phyloP scores from a whole-genome alignment of 2,888 invertebrate genomes.

The Idaea aversata region DNA sequence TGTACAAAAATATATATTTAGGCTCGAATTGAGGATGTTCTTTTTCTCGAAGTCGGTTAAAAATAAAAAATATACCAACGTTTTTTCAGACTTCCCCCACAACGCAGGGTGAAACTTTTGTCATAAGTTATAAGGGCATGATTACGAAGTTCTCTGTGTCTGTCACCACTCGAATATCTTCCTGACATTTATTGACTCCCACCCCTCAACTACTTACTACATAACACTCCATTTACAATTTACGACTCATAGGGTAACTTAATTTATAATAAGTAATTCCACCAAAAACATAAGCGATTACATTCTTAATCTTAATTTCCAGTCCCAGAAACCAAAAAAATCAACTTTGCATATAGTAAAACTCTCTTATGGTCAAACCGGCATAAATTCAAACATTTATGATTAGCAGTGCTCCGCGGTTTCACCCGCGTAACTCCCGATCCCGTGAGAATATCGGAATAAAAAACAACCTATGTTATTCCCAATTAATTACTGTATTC shows the following conservation, averaged over 20 bases:
- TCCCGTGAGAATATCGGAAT: too few relatives aligned
- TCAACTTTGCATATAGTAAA: too few relatives aligned
- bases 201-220: neutral
- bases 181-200: neutral
- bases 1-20: too few relatives aligned
- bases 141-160: constrained; percentile 6
- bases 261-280: neutral
- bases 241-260: neutral
- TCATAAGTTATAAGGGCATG: constrained; percentile 6
- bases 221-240: neutral
- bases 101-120: neutral
- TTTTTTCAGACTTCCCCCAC: neutral
- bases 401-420: too few relatives aligned
- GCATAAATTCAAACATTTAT: too few relatives aligned
- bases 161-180: neutral
- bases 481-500: too few relatives aligned
- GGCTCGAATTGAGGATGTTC: neutral
- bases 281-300: too few relatives aligned
- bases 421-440: too few relatives aligned
- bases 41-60: neutral
- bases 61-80: neutral
- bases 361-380: too few relatives aligned
- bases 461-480: too few relatives aligned
- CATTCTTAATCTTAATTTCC: too few relatives aligned
- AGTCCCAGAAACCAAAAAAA: too few relatives aligned